phyloP scores from a whole-genome alignment of 2,113 vertebrate species.

The Alectura lathami region DNA sequence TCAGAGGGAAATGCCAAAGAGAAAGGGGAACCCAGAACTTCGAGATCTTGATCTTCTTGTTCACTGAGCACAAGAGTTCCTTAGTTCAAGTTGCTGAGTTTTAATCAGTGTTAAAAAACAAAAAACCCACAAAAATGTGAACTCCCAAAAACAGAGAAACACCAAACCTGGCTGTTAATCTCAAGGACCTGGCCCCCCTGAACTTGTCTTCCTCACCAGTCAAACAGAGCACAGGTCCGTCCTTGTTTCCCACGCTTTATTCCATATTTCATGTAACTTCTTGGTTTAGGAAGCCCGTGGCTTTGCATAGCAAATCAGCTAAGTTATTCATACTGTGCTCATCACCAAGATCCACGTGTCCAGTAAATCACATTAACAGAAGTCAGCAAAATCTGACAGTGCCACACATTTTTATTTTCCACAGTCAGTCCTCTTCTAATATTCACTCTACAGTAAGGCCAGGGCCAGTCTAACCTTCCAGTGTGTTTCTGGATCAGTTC shows the following conservation, averaged over 20 bases:
- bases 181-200: background rate
- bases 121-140: background rate
- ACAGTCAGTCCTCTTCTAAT: background rate
- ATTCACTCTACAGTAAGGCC: background rate
- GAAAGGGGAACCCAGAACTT: background rate
- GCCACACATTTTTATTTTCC: background rate
- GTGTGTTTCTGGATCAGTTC: background rate
- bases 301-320: constrained; percentile 12
- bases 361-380: background rate
- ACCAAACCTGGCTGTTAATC: background rate
- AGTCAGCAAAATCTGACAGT: constrained; percentile 5
- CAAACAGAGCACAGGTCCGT: background rate
- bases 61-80: background rate
- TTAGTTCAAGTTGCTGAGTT: background rate
- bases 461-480: constrained; percentile 22
- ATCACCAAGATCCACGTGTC: background rate
- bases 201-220: background rate
- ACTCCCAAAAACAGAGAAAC: background rate
- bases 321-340: background rate
- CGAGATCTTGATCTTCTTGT: background rate
- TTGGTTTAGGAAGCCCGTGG: background rate
- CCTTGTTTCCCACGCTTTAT: background rate
- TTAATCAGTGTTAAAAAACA: background rate
- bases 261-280: background rate
- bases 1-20: background rate